Conservation (phyloP, 2,797 vertebrate species). For the Capromys pilorides region DNA sequence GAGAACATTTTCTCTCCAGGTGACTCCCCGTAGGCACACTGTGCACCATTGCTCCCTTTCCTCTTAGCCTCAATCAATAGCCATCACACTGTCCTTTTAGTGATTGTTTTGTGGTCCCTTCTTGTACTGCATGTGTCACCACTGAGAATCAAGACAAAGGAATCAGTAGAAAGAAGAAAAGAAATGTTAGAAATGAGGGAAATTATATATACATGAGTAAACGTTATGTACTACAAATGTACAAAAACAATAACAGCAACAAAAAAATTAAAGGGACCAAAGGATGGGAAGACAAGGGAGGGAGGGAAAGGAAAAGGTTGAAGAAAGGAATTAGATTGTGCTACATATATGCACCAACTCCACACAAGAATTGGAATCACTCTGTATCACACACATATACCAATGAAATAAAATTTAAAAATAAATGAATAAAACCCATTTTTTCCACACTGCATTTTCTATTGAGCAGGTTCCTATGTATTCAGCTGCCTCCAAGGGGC, state of each 20-base stretch:
- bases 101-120: background rate
- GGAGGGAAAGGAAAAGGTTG: background rate
- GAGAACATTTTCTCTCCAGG: too few relatives aligned
- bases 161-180: constrained; percentile 22
- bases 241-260: background rate
- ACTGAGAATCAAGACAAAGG: constrained; percentile 33
- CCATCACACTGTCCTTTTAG: background rate
- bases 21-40: too few relatives aligned
- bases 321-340: background rate
- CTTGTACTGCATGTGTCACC: constrained; percentile 14
- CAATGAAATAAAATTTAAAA: background rate
- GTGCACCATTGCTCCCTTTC: too few relatives aligned
- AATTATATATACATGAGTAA: background rate
- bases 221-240: background rate
- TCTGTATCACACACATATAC: background rate
- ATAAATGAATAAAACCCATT: background rate
- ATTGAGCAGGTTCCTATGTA: constrained; percentile 15
- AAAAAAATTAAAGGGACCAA: background rate
- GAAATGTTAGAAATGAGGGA: background rate
- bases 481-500: background rate
- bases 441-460: constrained; percentile 22
- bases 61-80: background rate
- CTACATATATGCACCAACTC: background rate
- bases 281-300: background rate
- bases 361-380: background rate